Percentiles rank a stretch among this genome's conserved stretches.
phyloP scores from a whole-genome alignment of 2,888 invertebrate species.

The Synanthedon tipuliformis region DNA sequence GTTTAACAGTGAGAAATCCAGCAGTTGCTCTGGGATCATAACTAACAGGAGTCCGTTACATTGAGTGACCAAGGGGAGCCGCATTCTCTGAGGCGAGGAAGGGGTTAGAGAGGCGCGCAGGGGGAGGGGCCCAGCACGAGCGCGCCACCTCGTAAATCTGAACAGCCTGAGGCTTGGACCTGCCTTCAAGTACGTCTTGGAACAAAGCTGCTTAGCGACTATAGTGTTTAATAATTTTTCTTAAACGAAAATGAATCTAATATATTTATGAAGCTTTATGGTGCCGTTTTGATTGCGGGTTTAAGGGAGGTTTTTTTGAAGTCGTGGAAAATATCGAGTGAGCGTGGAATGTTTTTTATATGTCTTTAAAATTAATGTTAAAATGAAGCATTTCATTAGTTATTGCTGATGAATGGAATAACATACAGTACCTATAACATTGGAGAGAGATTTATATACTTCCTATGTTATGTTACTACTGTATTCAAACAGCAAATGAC shows the following conservation, averaged over 20 bases:
- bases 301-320: no score
- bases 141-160: slow-evolving; percentile 53
- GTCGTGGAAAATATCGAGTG: no score
- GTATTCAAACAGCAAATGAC: no score
- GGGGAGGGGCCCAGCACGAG: slow-evolving; percentile 37
- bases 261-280: no score
- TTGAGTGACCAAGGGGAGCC: slow-evolving; percentile 30
- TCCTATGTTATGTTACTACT: no score
- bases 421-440: no score
- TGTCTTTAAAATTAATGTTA: no score
- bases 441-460: no score
- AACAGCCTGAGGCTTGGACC: slow-evolving; percentile 33
- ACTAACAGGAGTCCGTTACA: slow-evolving; percentile 42
- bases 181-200: slow-evolving; percentile 17
- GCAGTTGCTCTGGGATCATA: slow-evolving; percentile 35
- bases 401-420: no score
- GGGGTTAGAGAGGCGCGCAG: slow-evolving; percentile 14
- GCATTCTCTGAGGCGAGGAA: slow-evolving; percentile 20
- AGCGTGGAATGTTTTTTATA: no score
- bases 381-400: no score
- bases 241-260: slow-evolving; percentile 28
- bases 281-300: no score
- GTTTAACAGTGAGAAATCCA: slow-evolving; percentile 17
- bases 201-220: slow-evolving; percentile 24
- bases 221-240: slow-evolving; percentile 34